Percentiles rank a stretch among this genome's conserved stretches.
Conservation (phyloP, 2,113 vertebrate genomes). For the Anser cygnoides region DNA sequence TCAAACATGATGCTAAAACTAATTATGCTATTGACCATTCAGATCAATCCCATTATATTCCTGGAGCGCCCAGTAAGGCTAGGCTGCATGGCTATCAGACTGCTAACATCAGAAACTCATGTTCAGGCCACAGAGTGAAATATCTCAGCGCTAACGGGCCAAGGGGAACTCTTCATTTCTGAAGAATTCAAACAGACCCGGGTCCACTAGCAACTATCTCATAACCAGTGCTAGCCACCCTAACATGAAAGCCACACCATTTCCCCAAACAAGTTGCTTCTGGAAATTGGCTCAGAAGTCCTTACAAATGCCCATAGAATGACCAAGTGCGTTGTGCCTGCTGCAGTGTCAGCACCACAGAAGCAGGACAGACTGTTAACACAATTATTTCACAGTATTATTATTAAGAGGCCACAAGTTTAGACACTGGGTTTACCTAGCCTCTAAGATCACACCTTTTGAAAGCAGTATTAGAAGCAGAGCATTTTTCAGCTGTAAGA, state of each 20-base stretch:
- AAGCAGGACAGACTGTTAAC: neutral
- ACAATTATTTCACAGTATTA: neutral
- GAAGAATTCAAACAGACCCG: neutral
- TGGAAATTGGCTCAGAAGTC: neutral
- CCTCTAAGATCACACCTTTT: neutral
- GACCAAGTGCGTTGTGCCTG: too few relatives aligned
- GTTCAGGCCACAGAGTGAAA: neutral
- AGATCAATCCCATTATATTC: neutral
- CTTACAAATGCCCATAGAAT: neutral
- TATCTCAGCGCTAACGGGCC: neutral
- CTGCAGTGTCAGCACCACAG: rapidly evolving
- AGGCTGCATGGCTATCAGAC: neutral
- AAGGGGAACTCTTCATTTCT: neutral
- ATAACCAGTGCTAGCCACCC: neutral
- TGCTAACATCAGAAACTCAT: neutral
- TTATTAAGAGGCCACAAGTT: neutral
- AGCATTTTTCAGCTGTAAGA: neutral
- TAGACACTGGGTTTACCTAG: neutral
- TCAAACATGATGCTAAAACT: neutral
- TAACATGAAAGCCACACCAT: neutral
- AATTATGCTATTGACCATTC: neutral
- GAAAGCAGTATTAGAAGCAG: neutral
- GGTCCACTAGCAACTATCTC: neutral
- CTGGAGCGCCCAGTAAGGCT: neutral
- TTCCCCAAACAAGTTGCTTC: neutral